phyloP scores from a whole-genome alignment of 2,888 invertebrate genomes.

The Meliscaeva auricollis region DNA sequence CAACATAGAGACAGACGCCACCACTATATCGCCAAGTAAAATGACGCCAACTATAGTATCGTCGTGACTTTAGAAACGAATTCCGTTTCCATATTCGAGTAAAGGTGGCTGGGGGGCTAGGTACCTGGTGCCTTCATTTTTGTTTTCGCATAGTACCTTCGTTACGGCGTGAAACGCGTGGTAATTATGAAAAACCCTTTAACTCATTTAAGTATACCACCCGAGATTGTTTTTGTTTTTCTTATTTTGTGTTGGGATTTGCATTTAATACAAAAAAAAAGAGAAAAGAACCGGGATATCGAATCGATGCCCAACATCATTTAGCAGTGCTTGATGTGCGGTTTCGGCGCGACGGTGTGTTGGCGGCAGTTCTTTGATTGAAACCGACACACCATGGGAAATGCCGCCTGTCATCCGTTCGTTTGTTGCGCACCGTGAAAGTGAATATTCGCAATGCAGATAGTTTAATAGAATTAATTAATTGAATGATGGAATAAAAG shows the following conservation, averaged over 20 bases:
- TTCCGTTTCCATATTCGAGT: constrained; percentile 13
- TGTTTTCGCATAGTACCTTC: not conserved
- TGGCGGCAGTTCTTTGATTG: constrained; percentile 63
- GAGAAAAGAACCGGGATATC: constrained; percentile 21
- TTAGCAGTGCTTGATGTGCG: constrained; percentile 50
- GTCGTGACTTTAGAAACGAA: constrained; percentile 56
- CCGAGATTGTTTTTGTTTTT: constrained; percentile 10
- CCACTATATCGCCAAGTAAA: constrained; percentile 9
- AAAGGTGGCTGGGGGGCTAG: not conserved
- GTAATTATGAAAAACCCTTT: constrained; percentile 70
- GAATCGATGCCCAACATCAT: constrained; percentile 62
- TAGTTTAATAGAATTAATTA: constrained; percentile 65
- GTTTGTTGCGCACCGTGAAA: constrained; percentile 37
- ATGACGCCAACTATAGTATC: constrained; percentile 22
- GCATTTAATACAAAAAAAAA: constrained; percentile 25
- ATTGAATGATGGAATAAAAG: constrained; percentile 48
- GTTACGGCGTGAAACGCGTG: constrained; percentile 44
- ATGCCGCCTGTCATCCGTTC: constrained; percentile 21
- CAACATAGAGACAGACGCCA: constrained; percentile 49
- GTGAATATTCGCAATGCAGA: constrained; percentile 41
- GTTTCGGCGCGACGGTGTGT: constrained; percentile 11
- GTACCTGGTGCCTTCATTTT: not conserved
- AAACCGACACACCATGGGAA: not conserved
- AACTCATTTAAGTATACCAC: constrained; percentile 64
- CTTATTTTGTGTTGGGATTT: constrained; percentile 47